These are phyloP conservation scores for Aporophyla nigra DNA, from an alignment of 2,888 invertebrate species.

Conservation along the genomic window DNA sequence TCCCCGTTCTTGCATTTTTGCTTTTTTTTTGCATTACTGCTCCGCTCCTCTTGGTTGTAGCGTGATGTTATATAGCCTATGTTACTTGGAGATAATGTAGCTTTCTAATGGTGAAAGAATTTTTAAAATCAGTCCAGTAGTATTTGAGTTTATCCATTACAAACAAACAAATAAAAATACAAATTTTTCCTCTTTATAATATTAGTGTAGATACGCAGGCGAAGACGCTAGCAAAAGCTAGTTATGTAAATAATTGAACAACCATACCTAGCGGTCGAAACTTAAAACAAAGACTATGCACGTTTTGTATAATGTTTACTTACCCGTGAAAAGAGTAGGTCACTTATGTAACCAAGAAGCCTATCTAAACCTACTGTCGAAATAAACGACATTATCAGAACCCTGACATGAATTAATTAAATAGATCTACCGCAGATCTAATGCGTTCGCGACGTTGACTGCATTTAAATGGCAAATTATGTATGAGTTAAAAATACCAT, in stretches of 20 bases:
- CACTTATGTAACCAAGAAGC: slow-evolving; percentile 48
- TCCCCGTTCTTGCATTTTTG: no score
- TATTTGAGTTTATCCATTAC: no score
- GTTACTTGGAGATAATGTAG: no score
- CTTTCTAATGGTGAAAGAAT: no score
- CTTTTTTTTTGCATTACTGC: no score
- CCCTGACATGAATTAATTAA: slow-evolving; percentile 66
- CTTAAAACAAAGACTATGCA: background rate
- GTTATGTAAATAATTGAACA: background rate
- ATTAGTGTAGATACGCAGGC: no score
- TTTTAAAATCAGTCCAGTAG: no score
- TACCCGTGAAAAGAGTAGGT: slow-evolving; percentile 45
- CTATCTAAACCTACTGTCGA: slow-evolving; percentile 51
- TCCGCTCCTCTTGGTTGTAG: no score
- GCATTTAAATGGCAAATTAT: slow-evolving; percentile 40
- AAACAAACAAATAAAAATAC: no score
- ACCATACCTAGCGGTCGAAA: background rate
- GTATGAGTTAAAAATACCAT: slow-evolving; percentile 41
- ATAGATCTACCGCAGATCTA: slow-evolving; percentile 61
- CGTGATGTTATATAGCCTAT: no score
- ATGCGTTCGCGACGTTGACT: slow-evolving; percentile 38
- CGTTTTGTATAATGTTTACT: slow-evolving; percentile 2
- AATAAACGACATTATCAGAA: slow-evolving; percentile 50
- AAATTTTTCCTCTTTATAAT: no score
- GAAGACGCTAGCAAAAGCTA: no score